Base-by-base conservation (phyloP, 2,113 vertebrate species). In the Gymnobelideus leadbeateri region DNA sequence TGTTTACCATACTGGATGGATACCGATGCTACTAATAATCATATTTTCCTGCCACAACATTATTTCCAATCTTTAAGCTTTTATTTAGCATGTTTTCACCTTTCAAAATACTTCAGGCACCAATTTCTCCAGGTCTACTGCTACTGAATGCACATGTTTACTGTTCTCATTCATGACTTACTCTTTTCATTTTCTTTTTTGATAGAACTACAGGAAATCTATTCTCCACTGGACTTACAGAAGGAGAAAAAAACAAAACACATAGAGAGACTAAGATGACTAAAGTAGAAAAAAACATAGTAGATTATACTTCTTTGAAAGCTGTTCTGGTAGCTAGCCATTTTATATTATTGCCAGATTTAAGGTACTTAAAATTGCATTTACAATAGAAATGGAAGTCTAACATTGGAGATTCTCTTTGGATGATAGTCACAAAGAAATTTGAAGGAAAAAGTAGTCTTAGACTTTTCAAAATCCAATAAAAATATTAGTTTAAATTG, bases 321-420 rank as follows among this genome's bases (percentile, higher is more conserved):
- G 3, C n/a, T 55, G 55, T 68, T 90, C 61, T 91, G 0, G 12
- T 26, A 84, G 3, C 68, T 91, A 91, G 10, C 90, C 37, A 94
- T 90, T 94, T 92, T 84, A 31, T 90, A 61, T 90, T 89, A 84
- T 52, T 93, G 0, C 51, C 68, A 93, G 10, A 93, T 91, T 26
- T 93, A 94, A 91, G 54, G 51, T 51, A 57, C 47, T 43, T 96
- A 95, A 95, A 54, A 89, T 93, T 51, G 14, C 0, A 77, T 28
- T 96, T 92, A 89, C 28, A 92, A 50, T 77, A 92, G 31, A 95
- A 95, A 90, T 50, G 5, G 3, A 94, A 96, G n/a, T 68, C 31
- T 91, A 93, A 92, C 84, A 93, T 94, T 92, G 93, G 9, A 89
- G 19, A 89, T 54, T 54, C 89, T 89, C 31, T 94, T 97, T 95